Evolutionary conservation across 2,797 vertebrate genomes (phyloP).

Genomic region (Lepidocolaptes lacrymiger): DNA sequence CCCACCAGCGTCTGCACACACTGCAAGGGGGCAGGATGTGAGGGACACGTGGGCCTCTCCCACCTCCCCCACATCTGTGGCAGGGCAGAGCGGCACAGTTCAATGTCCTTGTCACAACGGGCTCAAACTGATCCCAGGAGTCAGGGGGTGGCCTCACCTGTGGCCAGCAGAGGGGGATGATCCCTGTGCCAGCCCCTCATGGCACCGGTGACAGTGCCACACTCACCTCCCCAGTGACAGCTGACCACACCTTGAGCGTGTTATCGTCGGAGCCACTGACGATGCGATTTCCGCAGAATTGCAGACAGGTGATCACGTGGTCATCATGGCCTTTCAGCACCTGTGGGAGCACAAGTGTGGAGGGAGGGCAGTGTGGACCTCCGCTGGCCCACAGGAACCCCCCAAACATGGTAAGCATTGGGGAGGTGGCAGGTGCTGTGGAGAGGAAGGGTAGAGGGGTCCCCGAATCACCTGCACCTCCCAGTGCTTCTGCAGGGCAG

Average conservation of each 20-base stretch:
- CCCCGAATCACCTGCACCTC: not conserved
- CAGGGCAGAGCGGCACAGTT: not conserved
- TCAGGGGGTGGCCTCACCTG: not conserved
- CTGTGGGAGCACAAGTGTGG: not conserved
- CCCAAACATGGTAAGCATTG: not conserved
- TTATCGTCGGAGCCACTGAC: conserved; percentile 71
- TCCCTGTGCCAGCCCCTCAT: too few relatives aligned
- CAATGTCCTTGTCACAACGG: not conserved
- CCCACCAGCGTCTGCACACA: conserved; percentile 73
- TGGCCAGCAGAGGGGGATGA: not conserved
- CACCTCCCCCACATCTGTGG: not conserved
- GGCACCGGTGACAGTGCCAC: not conserved
- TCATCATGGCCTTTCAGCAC: conserved; percentile 72
- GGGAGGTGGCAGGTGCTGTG: not conserved
- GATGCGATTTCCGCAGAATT: conserved; percentile 70
- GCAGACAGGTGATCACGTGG: conserved; percentile 72
- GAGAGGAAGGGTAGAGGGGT: not conserved
- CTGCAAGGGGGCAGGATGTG: not conserved
- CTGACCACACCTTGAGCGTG: conserved; percentile 73
- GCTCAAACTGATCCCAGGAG: not conserved
- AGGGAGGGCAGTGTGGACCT: not conserved
- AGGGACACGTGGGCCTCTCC: not conserved
- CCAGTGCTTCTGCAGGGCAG: not conserved
- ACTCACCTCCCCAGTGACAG: conserved; percentile 63
- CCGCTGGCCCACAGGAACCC: not conserved